Evolutionary conservation across 2,888 invertebrate species (phyloP).

Genomic region (Papilio protenor): DNA sequence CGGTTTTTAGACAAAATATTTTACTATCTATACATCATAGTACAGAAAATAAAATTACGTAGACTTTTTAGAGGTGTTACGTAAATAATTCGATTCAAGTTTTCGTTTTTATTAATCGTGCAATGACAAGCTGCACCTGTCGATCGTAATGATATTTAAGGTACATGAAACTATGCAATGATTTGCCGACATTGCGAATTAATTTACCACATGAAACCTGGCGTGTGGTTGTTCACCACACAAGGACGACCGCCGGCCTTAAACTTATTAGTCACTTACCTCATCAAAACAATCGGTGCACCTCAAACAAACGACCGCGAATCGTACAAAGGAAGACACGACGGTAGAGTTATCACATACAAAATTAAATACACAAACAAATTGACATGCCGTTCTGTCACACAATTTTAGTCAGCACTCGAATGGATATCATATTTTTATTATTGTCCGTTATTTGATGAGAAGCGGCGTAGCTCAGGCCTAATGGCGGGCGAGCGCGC

Average conservation of each 20-base stretch:
- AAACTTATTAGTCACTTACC: conserved; percentile 70
- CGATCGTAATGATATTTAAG: conserved; percentile 1
- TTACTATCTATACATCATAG: background rate
- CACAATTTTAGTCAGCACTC: conserved; percentile 59
- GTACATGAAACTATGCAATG: conserved; percentile 20
- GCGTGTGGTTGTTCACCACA: conserved; percentile 53
- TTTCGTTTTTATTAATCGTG: conserved; percentile 11
- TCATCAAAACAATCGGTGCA: conserved; percentile 74
- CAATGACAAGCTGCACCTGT: background rate
- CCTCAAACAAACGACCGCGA: conserved; percentile 61
- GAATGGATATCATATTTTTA: conserved; percentile 64
- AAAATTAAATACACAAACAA: conserved; percentile 55
- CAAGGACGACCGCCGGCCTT: conserved; percentile 75
- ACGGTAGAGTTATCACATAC: conserved; percentile 60
- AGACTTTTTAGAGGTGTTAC: background rate
- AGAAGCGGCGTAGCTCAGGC: conserved; percentile 68
- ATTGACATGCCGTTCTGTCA: conserved; percentile 70
- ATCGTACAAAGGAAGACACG: conserved; percentile 73
- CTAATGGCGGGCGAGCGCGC: conserved; percentile 83
- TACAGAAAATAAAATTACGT: background rate
- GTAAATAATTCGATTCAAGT: conserved; percentile 4
- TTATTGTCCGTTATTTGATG: conserved; percentile 64
- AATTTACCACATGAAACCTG: conserved; percentile 32
- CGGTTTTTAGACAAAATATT: background rate
- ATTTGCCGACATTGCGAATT: conserved; percentile 36